phyloP scores from a whole-genome alignment of 2,113 vertebrate species.

The Orcinus orca region DNA sequence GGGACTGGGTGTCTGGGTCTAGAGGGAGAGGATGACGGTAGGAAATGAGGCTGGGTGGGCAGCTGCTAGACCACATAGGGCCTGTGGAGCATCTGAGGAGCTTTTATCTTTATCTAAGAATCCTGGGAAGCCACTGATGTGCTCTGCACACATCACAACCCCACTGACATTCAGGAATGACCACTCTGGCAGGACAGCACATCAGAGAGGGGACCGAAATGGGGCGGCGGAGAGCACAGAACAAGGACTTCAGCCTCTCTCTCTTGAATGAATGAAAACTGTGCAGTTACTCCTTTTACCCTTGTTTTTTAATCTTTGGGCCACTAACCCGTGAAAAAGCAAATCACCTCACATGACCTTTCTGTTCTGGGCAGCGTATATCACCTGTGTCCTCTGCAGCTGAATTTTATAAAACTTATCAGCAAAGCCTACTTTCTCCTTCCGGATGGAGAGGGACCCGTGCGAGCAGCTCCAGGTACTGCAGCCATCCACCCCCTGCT shows the following conservation, averaged over 20 bases:
- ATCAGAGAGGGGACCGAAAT: background rate
- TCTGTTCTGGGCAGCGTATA: background rate
- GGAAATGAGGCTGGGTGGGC: background rate
- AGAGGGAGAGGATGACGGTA: background rate
- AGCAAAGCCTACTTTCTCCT: background rate
- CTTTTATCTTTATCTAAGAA: background rate
- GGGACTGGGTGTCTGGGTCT: background rate
- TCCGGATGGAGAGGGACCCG: background rate
- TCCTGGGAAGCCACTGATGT: background rate
- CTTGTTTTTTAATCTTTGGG: background rate
- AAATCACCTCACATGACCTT: background rate
- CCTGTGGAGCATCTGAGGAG: background rate
- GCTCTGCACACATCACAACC: background rate
- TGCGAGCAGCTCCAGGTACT: background rate
- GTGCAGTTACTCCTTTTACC: background rate
- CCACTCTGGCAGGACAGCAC: background rate
- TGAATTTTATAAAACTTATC: background rate
- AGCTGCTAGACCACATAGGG: background rate
- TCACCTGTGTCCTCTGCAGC: background rate
- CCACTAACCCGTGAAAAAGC: background rate
- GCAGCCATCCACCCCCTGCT: background rate
- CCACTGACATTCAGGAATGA: background rate
- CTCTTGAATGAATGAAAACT: background rate
- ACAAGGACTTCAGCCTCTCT: background rate
- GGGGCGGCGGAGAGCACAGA: background rate